Evolutionary conservation across 2,797 vertebrate species (phyloP).

Genomic region (Lacerta viridis): DNA sequence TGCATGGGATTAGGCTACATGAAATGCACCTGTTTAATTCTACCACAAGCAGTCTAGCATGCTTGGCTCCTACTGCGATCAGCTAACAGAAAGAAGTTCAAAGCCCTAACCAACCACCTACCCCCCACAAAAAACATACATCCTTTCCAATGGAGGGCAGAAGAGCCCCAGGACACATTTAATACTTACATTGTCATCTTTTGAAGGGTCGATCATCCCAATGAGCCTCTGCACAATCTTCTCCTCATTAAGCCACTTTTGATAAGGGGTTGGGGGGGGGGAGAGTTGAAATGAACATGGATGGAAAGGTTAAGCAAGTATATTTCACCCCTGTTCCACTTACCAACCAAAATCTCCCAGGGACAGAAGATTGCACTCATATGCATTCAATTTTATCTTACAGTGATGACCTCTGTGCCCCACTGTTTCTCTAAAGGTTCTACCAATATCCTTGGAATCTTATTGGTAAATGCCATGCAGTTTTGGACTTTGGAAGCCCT

Average conservation of each 20-base stretch:
- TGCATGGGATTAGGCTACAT: too few species aligned
- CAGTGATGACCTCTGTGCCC: not conserved
- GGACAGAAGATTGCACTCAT: not conserved
- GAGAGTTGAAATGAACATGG: not conserved
- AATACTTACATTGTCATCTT: slow-evolving; percentile 79
- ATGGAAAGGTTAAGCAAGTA: not conserved
- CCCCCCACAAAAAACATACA: not conserved
- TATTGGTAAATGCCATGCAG: not conserved
- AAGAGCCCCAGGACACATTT: not conserved
- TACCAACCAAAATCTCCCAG: not conserved
- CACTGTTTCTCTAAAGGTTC: not conserved
- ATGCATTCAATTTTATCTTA: not conserved
- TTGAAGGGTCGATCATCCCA: slow-evolving; percentile 79
- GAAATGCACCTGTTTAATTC: not conserved
- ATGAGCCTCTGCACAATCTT: slow-evolving; percentile 81
- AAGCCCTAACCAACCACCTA: not conserved
- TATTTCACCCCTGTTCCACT: not conserved
- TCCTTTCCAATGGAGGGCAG: not conserved
- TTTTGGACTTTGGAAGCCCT: not conserved
- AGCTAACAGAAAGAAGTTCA: not conserved
- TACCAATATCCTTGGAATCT: not conserved
- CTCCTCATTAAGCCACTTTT: slow-evolving; percentile 82
- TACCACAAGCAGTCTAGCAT: not conserved
- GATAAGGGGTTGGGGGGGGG: not conserved
- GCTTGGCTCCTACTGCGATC: not conserved